A percentile compares a stretch with the other conserved stretches of the same genome.
These are phyloP conservation scores for Furcifer pardalis DNA, from an alignment of 2,797 vertebrate species.

Conservation along the genomic window DNA sequence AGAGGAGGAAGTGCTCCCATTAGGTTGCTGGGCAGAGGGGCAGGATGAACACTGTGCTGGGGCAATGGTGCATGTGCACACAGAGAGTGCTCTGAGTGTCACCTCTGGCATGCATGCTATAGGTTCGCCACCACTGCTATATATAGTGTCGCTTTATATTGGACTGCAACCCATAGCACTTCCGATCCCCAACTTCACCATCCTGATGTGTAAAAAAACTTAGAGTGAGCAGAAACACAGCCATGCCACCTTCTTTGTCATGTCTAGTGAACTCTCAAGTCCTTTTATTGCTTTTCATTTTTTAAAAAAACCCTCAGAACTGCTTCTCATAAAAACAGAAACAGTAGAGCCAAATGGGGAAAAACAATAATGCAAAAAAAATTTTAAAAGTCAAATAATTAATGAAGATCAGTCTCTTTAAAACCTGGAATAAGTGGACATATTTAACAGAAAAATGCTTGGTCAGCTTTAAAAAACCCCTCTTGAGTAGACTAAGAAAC, in stretches of 20 bases:
- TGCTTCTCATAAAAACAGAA: not conserved
- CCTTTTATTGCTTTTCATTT: not conserved
- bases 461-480: not conserved
- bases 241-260: not conserved
- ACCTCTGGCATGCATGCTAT: no score
- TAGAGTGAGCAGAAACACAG: not conserved
- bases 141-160: not conserved
- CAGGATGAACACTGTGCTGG: no score
- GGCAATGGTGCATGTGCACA: no score
- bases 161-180: no score
- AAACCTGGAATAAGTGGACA: not conserved
- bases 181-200: no score
- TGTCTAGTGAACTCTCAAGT: not conserved
- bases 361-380: not conserved
- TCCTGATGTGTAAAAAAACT: not conserved
- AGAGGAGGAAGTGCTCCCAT: no score
- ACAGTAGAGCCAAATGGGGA: no score
- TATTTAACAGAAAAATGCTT: not conserved
- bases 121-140: no score
- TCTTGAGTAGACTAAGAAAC: not conserved
- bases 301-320: not conserved
- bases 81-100: no score
- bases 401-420: not conserved
- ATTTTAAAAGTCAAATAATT: not conserved
- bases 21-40: no score